Evolutionary conservation across 64 coral and sea anemone species (phyloP).

Genomic region (Orbicella faveolata): DNA sequence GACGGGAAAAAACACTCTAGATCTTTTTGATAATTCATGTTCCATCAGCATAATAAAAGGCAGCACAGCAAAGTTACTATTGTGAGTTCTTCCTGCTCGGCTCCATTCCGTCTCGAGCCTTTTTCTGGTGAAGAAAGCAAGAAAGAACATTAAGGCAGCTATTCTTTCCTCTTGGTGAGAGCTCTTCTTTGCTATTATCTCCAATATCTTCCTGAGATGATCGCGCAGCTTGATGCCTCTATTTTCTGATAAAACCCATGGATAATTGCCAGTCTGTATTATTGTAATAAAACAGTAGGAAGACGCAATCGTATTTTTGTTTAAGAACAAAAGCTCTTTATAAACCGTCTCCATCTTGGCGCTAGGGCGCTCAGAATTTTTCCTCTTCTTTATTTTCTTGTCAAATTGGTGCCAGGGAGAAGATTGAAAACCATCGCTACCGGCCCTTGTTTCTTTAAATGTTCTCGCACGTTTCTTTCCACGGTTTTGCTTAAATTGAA

Average conservation of each 20-base stretch:
- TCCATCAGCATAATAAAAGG: slow-evolving; percentile 13
- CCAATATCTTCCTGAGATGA: neutral
- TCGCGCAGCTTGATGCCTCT: neutral
- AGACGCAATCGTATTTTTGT: neutral
- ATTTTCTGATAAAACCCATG: neutral
- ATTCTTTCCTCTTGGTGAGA: neutral
- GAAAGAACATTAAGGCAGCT: neutral
- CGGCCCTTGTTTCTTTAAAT: neutral
- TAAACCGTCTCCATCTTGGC: neutral
- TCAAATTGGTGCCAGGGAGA: neutral
- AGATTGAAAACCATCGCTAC: neutral
- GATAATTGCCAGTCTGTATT: slow-evolving; percentile 27
- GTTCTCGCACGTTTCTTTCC: neutral
- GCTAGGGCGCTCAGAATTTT: neutral
- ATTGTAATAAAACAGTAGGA: neutral
- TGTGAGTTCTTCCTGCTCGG: slow-evolving; percentile 7
- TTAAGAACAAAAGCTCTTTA: slow-evolving; percentile 15
- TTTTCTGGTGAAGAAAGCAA: neutral
- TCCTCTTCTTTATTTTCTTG: neutral
- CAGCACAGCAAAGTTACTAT: neutral
- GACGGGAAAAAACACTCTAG: neutral
- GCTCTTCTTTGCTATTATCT: neutral
- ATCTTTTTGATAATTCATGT: slow-evolving; percentile 1
- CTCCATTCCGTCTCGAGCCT: slow-evolving; percentile 16
- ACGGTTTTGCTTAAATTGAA: neutral